Evolutionary conservation across 2,797 vertebrate genomes (phyloP), one percentile per base, ranked within the genome.

Genomic region (Alca torda): DNA sequence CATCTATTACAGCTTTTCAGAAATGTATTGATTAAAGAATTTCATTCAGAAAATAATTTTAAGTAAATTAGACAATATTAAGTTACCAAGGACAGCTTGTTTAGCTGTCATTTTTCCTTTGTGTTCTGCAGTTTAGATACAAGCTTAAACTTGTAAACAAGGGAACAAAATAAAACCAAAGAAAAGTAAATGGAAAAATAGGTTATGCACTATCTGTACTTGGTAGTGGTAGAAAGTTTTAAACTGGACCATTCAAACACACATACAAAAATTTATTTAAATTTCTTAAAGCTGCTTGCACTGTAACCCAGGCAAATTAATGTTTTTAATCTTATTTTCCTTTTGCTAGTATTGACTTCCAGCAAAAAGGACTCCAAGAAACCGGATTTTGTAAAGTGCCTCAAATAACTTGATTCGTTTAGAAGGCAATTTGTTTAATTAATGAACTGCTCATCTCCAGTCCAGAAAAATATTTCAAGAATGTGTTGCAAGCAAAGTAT

Each of bases 381-480:
- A 37, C 10, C 69, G 24, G 16, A 68, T 80, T 92, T 85, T 87
- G 80, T 73, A 64, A 54, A 84, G 28, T 78, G 73, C 70, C 68
- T 90, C 64, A 79, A 91, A 84, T 39, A 73, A 81, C 24, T 85
- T 84, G 16, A 64, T 88, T 74, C 39, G 30, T 4, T 89, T 73
- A 88, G 51, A 57, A 94, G 46, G 31, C 21, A 45, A 85, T 77
- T 92, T 82, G 53, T 82, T 93, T 72, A 92, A 93, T 92, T 81
- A 91, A 77, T 51, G 67, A 97, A 63, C 23, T 0, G 0, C 21
- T 89, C 30, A 50, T 69, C 23, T 86, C 41, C 45, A 59, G 48
- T 84, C 67, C 92, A 84, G 83, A 90, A 89, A 89, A 74, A 86
- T 72, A 75, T 59, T 69, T 90, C 50, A 63, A 74, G 19, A 95